Base-by-base conservation (phyloP, 2,797 vertebrate genomes). In the Artibeus lituratus region DNA sequence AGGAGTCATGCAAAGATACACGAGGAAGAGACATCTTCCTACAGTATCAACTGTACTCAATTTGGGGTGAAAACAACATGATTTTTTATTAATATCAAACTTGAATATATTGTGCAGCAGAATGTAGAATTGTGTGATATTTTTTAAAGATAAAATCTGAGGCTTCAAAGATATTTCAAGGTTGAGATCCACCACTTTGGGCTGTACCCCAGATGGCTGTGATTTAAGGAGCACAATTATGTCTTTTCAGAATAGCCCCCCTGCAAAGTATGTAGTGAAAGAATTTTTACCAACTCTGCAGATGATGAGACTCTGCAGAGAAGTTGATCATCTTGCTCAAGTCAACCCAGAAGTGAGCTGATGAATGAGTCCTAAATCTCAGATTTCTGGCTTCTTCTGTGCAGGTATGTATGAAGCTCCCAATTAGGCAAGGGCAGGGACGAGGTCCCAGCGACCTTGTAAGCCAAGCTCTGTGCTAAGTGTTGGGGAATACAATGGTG, bases 151-250 rank as follows among this genome's bases (percentile, higher is more conserved):
- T 53, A 19, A 74, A 89, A 24, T 80, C 55, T 59, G 42, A 49
- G 37, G 80, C 78, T 92, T 97, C 62, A 91, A 94, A 96, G 82
- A 39, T 76, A 85, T 76, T 87, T 96, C 90, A 82, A 72, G 55
- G 42, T 73, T 70, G 77, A 73, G 51, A 57, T 74, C 44, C 24
- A 5, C 73, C 55, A 77, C 35, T 26, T 37, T 81, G 70, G 92
- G 87, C 95, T 87, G 6, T 12, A 44, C 26, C 89, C 80, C 87
- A 65, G 87, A 72, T 29, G 81, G 77, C 77, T 77, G 47, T 4
- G 4, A 35, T 2, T 8, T 37, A 22, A 47, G 37, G 15, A 91
- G 5, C 5, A 8, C 0, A 0, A 59, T 10, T 51, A 2, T 14
- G 6, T 72, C 72, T 96, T 84, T 91, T 82, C n/a, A 4, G 21